Base-by-base conservation (phyloP, 2,113 vertebrate genomes). In the Pangasianodon gigas region DNA sequence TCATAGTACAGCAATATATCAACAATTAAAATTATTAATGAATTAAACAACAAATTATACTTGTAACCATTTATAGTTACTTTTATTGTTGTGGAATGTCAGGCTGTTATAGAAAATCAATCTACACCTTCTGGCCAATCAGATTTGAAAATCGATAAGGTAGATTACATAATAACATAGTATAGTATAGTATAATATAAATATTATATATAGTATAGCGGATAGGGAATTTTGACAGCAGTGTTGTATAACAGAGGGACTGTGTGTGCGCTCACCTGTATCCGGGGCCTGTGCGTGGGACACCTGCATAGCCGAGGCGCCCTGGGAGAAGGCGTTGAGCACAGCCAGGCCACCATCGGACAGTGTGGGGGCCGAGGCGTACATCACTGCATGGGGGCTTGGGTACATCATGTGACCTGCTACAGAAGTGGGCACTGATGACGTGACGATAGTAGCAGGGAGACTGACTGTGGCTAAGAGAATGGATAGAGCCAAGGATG, bases 361-460 rank as follows among this genome's bases (percentile, higher is more conserved):
- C 91, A 99, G 96, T 83, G 96, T 93, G 0, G 98, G 97, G 16
- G 97, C 97, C 89, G 98, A 98, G 0, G 98, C 97, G 2, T 99
- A 99, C 98, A 99, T 99, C 93, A 99, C 97, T 0, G 98, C 96
- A 13, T 99, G 98, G 9, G 97, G 97, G 91, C 97, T 98, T 92
- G 97, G 96, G 95, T 99, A 99, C 98, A 99, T 98, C 98, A 99
- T 99, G 96, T 99, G 98, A 94, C 98, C 97, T 4, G 97, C 96
- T 95, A 99, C 96, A 0, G 98, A 98, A 87, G 98, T 98, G 91
- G 98, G 97, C 95, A 98, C 96, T 0, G 98, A 98, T 0, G 98
- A 98, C 26, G 98, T 99, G 97, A 99, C 98, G 94, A 99, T 99
- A 94, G 98, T 98, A n/a, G 98, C 98, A 0, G 98, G 98, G 95